Conservation (phyloP, 2,888 invertebrate genomes). For the Eutolmus rufibarbis region DNA sequence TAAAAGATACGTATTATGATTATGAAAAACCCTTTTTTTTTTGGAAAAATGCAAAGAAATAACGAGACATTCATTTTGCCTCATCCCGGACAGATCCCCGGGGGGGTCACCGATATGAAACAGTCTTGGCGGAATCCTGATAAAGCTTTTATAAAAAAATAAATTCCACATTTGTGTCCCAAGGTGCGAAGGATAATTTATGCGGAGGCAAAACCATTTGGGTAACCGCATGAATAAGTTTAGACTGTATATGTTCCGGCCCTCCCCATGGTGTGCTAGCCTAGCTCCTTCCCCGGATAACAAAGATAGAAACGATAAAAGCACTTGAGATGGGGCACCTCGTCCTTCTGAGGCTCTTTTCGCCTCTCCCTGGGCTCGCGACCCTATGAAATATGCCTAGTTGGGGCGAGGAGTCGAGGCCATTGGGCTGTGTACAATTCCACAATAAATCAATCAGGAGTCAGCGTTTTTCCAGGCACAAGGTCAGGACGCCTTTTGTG, state of each 20-base stretch:
- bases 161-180: not conserved
- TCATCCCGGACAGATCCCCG: not conserved
- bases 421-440: not conserved
- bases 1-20: not conserved
- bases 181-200: conserved; percentile 16
- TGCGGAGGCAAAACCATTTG: not conserved
- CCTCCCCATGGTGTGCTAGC: not conserved
- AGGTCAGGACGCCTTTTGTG: not conserved
- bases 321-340: not conserved
- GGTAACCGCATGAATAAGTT: conserved; percentile 6
- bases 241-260: not conserved
- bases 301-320: not conserved
- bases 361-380: not conserved
- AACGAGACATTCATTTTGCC: not conserved
- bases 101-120: not conserved
- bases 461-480: not conserved
- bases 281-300: not conserved
- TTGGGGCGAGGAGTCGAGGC: not conserved
- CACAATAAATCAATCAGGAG: not conserved
- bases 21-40: not conserved
- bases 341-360: not conserved
- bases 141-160: not conserved
- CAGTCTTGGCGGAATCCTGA: not conserved
- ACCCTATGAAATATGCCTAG: not conserved
- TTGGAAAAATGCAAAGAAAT: not conserved